Evolutionary conservation across 2,113 vertebrate genomes (phyloP).

Genomic region (Oryzias melastigma): DNA sequence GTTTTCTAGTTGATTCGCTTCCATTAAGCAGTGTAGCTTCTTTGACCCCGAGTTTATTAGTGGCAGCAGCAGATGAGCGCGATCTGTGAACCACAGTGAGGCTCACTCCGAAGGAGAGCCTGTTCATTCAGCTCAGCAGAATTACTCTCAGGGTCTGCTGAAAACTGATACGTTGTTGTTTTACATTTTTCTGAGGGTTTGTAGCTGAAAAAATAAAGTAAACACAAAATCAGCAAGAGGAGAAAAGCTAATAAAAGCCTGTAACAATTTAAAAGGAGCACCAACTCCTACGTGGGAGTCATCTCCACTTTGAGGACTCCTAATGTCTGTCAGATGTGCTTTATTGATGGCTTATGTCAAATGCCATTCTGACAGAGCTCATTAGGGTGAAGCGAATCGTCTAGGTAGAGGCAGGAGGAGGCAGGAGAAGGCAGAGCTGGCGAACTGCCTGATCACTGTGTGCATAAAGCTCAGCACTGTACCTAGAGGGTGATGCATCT

Average conservation of each 20-base stretch:
- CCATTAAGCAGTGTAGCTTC: conserved; percentile 31
- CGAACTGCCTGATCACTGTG: conserved; percentile 64
- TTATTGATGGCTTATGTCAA: conserved; percentile 78
- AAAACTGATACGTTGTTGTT: conserved; percentile 11
- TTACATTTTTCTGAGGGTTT: not conserved
- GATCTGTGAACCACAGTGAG: conserved; percentile 15
- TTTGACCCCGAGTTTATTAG: conserved; percentile 12
- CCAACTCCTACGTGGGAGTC: conserved; percentile 18
- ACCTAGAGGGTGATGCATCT: conserved; percentile 68
- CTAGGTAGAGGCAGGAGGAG: conserved; percentile 70
- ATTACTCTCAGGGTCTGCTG: conserved; percentile 13
- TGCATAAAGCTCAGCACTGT: conserved; percentile 57
- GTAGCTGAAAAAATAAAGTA: not conserved
- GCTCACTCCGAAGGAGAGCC: conserved; percentile 6
- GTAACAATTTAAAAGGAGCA: conserved; percentile 3
- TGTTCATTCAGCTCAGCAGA: conserved; percentile 10
- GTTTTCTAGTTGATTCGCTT: conserved; percentile 42
- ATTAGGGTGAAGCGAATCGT: conserved; percentile 71
- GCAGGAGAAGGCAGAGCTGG: conserved; percentile 67
- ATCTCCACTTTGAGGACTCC: conserved; percentile 30
- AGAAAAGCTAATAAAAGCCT: not conserved
- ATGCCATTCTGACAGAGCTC: conserved; percentile 78
- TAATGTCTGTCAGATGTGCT: conserved; percentile 69
- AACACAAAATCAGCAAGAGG: not conserved
- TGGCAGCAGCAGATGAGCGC: conserved; percentile 22